Base-by-base conservation (phyloP, 1,140 invertebrate species). In the Drosophila bocqueti region DNA sequence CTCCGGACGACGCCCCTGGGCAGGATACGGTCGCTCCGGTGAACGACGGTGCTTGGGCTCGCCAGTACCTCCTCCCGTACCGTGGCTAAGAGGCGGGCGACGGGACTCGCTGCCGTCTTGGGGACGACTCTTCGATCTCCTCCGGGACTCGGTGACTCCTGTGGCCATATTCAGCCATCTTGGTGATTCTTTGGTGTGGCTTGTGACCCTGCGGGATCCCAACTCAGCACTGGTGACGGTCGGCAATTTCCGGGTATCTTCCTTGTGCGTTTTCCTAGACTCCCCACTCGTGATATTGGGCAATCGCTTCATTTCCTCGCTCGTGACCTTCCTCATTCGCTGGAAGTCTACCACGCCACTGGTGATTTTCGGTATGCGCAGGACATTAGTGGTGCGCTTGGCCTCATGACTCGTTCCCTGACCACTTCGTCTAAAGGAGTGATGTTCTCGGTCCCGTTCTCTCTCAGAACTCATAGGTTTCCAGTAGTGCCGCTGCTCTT, bases 201-300 rank as follows among this genome's bases (percentile, higher is more conserved):
- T 55, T 13, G 61, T 64, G 21, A 64, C n/a, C 15, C 18, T 46
- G 16, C 45, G 59, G 13, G n/a, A 10, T 6, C 6, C 45, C 31
- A 38, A 13, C 13, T 69, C 67, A 5, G 13, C 47, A 29, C 67
- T 67, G 21, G 67, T 69, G 7, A 65, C 24, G 4, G n/a, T 66
- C 9, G 31, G 9, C 47, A 69, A 45, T 66, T 18, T 45, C 3
- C 67, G 34, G 10, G 26, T 9, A 4, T 46, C 67, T 0, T 71
- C 38, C 15, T 52, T 69, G 6, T 63, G 16, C 8, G 16, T 31
- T 21, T 24, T 29, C 8, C 67, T 36, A 1, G 24, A 46, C 34
- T 68, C 67, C 1, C 49, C 67, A 36, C 67, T 71, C 10, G 67
- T 68, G 10, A 71, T 29, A 11, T 68, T 71, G 5, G 47, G 64